Conservation (phyloP, 1,140 invertebrate species). For the Bradysia coprophila region DNA sequence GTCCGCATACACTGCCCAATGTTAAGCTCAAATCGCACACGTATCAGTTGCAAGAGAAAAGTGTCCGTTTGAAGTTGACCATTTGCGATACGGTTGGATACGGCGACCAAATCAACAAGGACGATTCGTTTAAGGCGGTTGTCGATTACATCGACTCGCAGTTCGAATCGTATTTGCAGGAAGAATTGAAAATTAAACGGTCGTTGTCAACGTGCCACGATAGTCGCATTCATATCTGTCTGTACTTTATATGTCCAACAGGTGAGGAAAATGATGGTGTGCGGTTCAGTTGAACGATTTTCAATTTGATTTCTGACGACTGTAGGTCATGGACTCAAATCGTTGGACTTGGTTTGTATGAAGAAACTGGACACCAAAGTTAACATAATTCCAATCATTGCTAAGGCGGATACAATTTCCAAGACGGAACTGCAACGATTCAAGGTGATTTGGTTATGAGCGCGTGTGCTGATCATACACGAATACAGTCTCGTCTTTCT, state of each 20-base stretch:
- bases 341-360: slow-evolving; percentile 97
- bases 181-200: slow-evolving; percentile 96
- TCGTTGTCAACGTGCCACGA: slow-evolving; percentile 83
- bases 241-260: slow-evolving; percentile 98
- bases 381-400: slow-evolving; percentile 98
- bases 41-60: slow-evolving; percentile 94
- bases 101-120: slow-evolving; percentile 98
- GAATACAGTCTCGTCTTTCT: not conserved
- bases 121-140: slow-evolving; percentile 94
- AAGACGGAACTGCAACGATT: slow-evolving; percentile 95
- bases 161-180: slow-evolving; percentile 94
- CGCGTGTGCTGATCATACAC: not conserved
- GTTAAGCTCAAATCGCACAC: slow-evolving; percentile 94
- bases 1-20: slow-evolving; percentile 75
- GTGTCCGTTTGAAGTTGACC: slow-evolving; percentile 88
- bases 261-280: no score
- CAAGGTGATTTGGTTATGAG: slow-evolving; percentile 38
- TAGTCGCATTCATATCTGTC: slow-evolving; percentile 86
- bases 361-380: slow-evolving; percentile 97
- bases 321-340: slow-evolving; percentile 60
- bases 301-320: no score
- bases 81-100: slow-evolving; percentile 97
- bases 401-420: slow-evolving; percentile 97
- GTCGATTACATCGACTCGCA: slow-evolving; percentile 98
- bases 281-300: no score